phyloP scores from a whole-genome alignment of 2,888 invertebrate species.

The Sesia bembeciformis region DNA sequence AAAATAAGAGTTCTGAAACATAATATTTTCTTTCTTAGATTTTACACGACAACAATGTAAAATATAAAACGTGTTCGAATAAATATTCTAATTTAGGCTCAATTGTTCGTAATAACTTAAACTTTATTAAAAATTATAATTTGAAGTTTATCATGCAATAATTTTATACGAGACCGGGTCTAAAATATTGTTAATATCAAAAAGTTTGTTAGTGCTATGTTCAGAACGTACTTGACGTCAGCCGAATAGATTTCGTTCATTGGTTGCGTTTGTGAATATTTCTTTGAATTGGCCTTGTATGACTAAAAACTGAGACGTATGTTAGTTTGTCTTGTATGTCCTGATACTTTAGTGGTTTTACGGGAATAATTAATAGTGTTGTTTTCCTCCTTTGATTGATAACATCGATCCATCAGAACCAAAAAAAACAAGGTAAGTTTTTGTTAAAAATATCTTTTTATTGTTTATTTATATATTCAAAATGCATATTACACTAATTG shows the following conservation, averaged over 20 bases:
- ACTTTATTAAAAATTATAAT: no score
- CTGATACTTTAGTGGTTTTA: not conserved
- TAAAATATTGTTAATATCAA: not conserved
- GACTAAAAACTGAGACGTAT: slow-evolving; percentile 6
- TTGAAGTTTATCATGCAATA: no score
- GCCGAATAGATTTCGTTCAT: not conserved
- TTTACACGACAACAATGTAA: no score
- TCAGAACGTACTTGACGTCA: not conserved
- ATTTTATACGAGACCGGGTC: not conserved
- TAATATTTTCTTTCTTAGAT: not conserved
- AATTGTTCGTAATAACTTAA: no score
- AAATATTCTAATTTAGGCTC: no score
- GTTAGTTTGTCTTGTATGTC: not conserved
- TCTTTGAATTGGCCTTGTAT: slow-evolving; percentile 7
- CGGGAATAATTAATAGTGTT: not conserved
- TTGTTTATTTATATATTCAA: no score
- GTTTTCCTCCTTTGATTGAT: not conserved
- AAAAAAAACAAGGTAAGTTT: not conserved
- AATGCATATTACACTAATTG: no score
- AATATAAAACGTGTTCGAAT: no score
- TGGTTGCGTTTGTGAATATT: not conserved
- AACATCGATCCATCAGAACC: not conserved
- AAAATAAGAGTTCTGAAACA: not conserved
- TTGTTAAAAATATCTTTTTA: not conserved
- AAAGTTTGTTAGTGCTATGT: not conserved